phyloP scores from a whole-genome alignment of 2,888 invertebrate species.

The Oscheius onirici region DNA sequence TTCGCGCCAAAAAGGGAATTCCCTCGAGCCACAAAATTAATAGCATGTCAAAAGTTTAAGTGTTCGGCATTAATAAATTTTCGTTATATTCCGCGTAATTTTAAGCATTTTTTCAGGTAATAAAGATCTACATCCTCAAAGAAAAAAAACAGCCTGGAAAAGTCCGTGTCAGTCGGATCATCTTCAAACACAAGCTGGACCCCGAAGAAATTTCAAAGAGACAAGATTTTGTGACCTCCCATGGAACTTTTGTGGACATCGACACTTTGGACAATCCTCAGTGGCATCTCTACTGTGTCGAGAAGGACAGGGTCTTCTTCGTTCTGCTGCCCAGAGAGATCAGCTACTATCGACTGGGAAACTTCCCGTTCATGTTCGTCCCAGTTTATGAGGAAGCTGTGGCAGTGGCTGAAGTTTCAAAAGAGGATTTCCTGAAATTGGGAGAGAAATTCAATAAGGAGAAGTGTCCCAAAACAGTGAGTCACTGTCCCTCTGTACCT shows the following conservation, averaged over 20 bases:
- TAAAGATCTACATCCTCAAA: neutral
- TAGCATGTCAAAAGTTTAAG: too few relatives aligned
- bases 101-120: neutral
- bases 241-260: neutral
- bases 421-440: constrained; percentile 12
- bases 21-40: too few relatives aligned
- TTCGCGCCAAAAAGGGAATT: too few relatives aligned
- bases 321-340: constrained; percentile 8
- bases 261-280: constrained; percentile 7
- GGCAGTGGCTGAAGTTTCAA: constrained; percentile 13
- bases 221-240: constrained; percentile 12
- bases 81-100: neutral
- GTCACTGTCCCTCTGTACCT: neutral
- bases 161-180: constrained; percentile 7
- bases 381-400: constrained; percentile 27
- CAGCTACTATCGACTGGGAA: neutral
- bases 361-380: constrained; percentile 27
- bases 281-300: constrained; percentile 23
- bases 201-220: constrained; percentile 3
- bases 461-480: constrained; percentile 6
- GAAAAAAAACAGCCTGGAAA: neutral
- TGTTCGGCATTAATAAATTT: too few relatives aligned
- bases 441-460: neutral
- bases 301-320: constrained; percentile 4
- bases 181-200: constrained; percentile 18